Evolutionary conservation across 2,888 invertebrate genomes (phyloP), one percentile per base, ranked within the genome.

Genomic region (Amiota mariae): DNA sequence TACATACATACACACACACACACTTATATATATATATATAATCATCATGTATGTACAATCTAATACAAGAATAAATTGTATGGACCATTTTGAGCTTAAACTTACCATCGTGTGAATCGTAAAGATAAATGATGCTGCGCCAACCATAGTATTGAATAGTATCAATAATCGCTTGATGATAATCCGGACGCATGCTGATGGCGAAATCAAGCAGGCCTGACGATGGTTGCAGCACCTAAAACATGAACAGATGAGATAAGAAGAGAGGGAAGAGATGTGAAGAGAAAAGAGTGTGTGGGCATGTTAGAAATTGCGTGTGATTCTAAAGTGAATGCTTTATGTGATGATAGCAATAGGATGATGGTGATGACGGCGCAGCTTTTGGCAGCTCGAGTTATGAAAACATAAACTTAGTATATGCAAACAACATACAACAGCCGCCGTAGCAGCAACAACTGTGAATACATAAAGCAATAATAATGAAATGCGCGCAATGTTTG

Each of bases 91-190:
- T 36, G 36, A 36, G 36, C 36, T 36, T 36, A 36, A 36, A 92
- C 93, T 92, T 89, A 95, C 95, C 94, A 87, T 94, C 94, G 83
- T 95, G 94, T 59, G 94, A 93, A 90, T 95, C 94, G 89, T 94
- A 95, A 80, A 95, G 91, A 90, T 95, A 95, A 88, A 95, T 94
- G 85, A 95, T 93, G 89, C 93, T 93, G 81, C 92, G 92, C 95
- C 95, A 96, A 75, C 93, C 95, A 90, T 98, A 98, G 90, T 96
- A 95, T 79, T 94, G 93, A 85, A 99, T 97, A 74, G 98, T 95
- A 91, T 98, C 98, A 81, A 98, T 95, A 88, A 99, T 95, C 74
- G 98, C 98, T 87, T 94, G 95, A 90, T 98, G 97, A 91, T 98
- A 98, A 90, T 98, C 96, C 56, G 99, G 98, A 77, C 97, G 93